Evolutionary conservation across 2,797 vertebrate species (phyloP).

Genomic region (Helostoma temminkii): DNA sequence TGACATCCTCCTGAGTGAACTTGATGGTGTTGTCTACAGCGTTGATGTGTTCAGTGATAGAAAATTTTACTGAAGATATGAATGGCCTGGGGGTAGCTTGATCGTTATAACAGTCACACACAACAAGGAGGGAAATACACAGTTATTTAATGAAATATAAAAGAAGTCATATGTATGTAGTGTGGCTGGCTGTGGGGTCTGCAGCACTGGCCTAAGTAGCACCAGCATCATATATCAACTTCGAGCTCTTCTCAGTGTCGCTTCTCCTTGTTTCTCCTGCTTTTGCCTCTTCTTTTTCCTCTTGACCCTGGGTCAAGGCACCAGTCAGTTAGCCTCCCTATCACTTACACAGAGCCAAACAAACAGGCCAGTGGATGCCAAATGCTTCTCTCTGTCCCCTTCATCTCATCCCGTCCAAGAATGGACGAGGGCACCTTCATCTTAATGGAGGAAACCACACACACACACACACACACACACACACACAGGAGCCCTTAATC

Average conservation of each 20-base stretch:
- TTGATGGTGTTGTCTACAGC: no score
- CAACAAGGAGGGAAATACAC: no score
- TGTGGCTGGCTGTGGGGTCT: background rate
- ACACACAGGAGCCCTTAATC: constrained; percentile 6
- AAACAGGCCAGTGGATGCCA: constrained; percentile 38
- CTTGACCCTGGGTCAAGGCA: constrained; percentile 14
- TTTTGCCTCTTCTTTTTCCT: constrained; percentile 1
- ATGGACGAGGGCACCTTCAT: constrained; percentile 28
- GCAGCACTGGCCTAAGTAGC: background rate
- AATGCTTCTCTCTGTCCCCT: background rate
- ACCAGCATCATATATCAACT: constrained; percentile 9
- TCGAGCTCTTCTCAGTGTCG: background rate
- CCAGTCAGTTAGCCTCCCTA: constrained; percentile 28
- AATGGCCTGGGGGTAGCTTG: no score
- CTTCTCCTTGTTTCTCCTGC: no score
- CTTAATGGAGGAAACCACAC: constrained; percentile 35
- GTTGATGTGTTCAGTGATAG: no score
- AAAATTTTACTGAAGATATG: no score
- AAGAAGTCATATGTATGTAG: background rate
- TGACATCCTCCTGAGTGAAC: no score
- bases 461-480: constrained; percentile 13
- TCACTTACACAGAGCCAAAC: constrained; percentile 32
- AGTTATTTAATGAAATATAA: background rate
- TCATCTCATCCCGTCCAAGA: constrained; percentile 1
- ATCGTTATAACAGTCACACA: no score